Base-by-base conservation (phyloP, 2,113 vertebrate genomes). In the Psittacara wagleri region DNA sequence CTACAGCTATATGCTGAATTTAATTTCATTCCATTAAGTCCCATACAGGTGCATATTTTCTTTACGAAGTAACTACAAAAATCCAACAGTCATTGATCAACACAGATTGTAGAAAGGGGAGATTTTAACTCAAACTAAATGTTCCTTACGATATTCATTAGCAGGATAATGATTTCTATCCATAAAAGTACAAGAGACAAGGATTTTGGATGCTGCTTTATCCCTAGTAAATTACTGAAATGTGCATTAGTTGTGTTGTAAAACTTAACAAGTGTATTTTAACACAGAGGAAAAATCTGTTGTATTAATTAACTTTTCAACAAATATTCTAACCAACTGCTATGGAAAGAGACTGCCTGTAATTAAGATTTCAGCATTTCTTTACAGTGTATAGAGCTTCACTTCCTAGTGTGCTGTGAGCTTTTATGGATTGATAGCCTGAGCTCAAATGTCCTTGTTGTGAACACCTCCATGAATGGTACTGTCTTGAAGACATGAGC, bases 61-160 rank as follows among this genome's bases (percentile, higher is more conserved):
- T 91, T 91, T 91, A 55, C 83, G 64, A 95, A 95, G 93, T 68
- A 86, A 95, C 95, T 94, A 73, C 66, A 93, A 73, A 88, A 91
- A 92, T 35, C 0, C 84, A 95, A 90, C 90, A 96, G 82, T 86
- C 92, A 78, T 92, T 81, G 90, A 88, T 95, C 92, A 93, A 66
- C 66, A 68, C 61, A 86, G 81, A 92, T 83, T 92, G 90, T 85
- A 55, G 54, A 90, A 82, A 94, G 63, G 76, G 94, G 74, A 75
- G 64, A 69, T 63, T 90, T 68, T 62, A 27, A 82, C 82, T 90
- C 51, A 92, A 96, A 28, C 74, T 39, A 88, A 89, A 88, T 84
- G 73, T 82, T 92, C 73, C 59, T 74, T 74, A 37, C 18, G 63
- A 62, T 93, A 69, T 10, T 95, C 59, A 66, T 88, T 90, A 88